Evolutionary conservation across 1,140 invertebrate species (phyloP).

Genomic region (Drosophila elegans): DNA sequence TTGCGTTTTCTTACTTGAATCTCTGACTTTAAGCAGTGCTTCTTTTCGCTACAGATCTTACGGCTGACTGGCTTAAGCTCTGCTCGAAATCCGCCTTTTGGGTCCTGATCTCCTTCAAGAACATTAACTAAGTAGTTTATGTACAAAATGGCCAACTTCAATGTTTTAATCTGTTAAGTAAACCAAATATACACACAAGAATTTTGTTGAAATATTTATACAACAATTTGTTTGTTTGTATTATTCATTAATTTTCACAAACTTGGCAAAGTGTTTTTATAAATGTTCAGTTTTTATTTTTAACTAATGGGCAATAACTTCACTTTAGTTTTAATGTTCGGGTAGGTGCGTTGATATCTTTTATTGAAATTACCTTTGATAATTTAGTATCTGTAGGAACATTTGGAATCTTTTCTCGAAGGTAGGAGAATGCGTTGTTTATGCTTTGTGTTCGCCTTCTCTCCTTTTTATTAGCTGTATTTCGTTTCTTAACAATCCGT

Average conservation of each 20-base stretch:
- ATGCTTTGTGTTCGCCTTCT: conserved; percentile 95
- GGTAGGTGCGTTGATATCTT: too few relatives aligned
- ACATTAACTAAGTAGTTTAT: conserved; percentile 95
- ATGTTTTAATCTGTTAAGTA: conserved; percentile 92
- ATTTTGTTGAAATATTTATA: neutral
- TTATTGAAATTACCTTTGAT: conserved; percentile 88
- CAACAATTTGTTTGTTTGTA: neutral
- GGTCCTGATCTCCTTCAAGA: conserved; percentile 90
- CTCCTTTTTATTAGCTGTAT: conserved; percentile 97
- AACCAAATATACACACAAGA: neutral
- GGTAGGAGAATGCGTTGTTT: conserved; percentile 96
- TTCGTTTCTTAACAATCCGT: conserved; percentile 89
- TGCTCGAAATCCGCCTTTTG: conserved; percentile 90
- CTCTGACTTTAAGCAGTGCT: conserved; percentile 49
- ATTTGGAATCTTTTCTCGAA: conserved; percentile 97
- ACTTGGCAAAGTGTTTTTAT: neutral
- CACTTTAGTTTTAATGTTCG: too few relatives aligned
- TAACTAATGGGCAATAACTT: too few relatives aligned
- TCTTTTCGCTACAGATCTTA: conserved; percentile 69
- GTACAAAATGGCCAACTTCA: conserved; percentile 95
- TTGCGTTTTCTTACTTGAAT: conserved; percentile 45
- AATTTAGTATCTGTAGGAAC: conserved; percentile 97
- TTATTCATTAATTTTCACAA: too few relatives aligned
- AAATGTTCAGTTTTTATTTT: too few relatives aligned
- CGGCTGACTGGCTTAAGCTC: conserved; percentile 87